These are phyloP conservation scores for Orussus abietinus DNA, from an alignment of 1,140 invertebrate genomes.

Conservation along the genomic window DNA sequence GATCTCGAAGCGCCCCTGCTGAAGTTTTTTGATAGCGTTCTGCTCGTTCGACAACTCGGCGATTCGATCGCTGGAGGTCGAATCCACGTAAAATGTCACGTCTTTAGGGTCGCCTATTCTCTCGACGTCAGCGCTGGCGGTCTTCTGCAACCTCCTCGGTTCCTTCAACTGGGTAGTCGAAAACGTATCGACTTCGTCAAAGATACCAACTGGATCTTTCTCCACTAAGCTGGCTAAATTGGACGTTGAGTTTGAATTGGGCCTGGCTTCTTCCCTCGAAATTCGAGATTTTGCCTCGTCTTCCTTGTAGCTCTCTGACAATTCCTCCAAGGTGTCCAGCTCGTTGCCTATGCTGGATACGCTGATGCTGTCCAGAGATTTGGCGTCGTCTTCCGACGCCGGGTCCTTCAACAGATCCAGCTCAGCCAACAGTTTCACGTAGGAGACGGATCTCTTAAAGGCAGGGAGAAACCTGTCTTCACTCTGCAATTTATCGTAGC, in stretches of 20 bases:
- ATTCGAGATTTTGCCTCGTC: slow-evolving; percentile 9
- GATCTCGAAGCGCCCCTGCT: slow-evolving; percentile 59
- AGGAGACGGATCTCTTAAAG: slow-evolving; percentile 67
- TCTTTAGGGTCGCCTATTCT: slow-evolving; percentile 29
- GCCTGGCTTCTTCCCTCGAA: slow-evolving; percentile 22
- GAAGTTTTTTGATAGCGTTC: slow-evolving; percentile 54
- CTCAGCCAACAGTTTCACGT: slow-evolving; percentile 72
- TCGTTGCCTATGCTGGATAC: slow-evolving; percentile 47
- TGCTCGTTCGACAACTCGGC: slow-evolving; percentile 38
- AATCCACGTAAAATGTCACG: slow-evolving; percentile 32
- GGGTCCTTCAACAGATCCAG: slow-evolving; percentile 67
- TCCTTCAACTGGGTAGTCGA: slow-evolving; percentile 8
- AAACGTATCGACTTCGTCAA: slow-evolving; percentile 25
- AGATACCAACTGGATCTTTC: slow-evolving; percentile 9
- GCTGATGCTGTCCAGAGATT: slow-evolving; percentile 54
- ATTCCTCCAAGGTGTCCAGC: slow-evolving; percentile 38
- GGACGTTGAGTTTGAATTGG: slow-evolving; percentile 27
- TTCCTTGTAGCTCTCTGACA: slow-evolving; percentile 11
- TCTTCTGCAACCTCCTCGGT: slow-evolving; percentile 23
- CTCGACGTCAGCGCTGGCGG: slow-evolving; percentile 27
- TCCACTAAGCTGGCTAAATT: slow-evolving; percentile 27
- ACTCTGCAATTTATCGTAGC: slow-evolving; percentile 64
- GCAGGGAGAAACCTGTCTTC: slow-evolving; percentile 67
- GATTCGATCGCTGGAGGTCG: slow-evolving; percentile 31
- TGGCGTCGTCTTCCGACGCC: slow-evolving; percentile 55